These are phyloP conservation scores for Ylistrum balloti DNA, from an alignment of 1,140 invertebrate genomes.

Conservation along the genomic window DNA sequence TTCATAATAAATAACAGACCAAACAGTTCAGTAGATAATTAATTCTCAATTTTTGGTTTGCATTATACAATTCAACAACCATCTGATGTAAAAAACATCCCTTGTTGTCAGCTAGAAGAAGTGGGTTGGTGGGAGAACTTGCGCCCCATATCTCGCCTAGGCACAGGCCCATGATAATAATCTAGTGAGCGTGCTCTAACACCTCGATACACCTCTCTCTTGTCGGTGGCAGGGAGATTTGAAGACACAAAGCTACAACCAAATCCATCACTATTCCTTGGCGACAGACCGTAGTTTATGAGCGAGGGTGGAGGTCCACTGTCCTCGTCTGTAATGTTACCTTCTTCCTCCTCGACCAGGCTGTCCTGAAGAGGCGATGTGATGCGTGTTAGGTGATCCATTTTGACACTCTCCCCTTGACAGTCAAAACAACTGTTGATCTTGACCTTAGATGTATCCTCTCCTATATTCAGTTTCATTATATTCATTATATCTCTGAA, in stretches of 20 bases:
- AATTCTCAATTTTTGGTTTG: neutral
- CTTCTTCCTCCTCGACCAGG: neutral
- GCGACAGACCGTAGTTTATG: neutral
- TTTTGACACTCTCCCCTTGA: neutral
- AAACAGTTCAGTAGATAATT: too few species aligned
- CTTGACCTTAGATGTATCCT: neutral
- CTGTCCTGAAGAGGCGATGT: neutral
- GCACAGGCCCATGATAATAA: neutral
- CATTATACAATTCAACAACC: neutral
- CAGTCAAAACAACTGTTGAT: constrained; percentile 22
- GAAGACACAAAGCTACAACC: constrained; percentile 29
- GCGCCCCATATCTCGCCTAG: neutral
- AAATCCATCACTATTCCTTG: constrained; percentile 27
- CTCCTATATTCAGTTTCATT: neutral
- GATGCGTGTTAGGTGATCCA: neutral
- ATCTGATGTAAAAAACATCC: neutral
- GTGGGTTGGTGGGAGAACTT: constrained; percentile 9
- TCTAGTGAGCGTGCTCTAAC: neutral
- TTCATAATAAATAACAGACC: too few species aligned
- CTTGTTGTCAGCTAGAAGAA: neutral
- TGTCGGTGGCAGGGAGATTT: neutral
- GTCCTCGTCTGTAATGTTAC: neutral
- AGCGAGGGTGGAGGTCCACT: neutral
- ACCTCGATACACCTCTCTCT: constrained; percentile 8
- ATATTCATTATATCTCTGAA: constrained; percentile 40